Evolutionary conservation across 2,888 invertebrate genomes (phyloP), one percentile per base, ranked within the genome.

Genomic region (Piscicola geometra): DNA sequence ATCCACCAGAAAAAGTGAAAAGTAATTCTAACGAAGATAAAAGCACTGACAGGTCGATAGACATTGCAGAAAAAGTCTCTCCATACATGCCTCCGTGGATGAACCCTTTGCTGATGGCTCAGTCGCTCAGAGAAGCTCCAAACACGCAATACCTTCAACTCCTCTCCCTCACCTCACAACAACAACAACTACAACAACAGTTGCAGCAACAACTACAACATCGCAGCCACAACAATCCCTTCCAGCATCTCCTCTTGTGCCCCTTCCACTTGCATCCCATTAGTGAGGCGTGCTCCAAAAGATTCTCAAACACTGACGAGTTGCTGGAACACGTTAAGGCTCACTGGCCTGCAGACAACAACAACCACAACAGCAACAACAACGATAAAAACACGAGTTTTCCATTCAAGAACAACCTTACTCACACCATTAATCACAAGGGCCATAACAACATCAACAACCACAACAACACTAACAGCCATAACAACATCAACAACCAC

Each of bases 271-370:
- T 36, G 25, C 52, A 60, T 12, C 73, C 73, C 25, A n/a, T 73
- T n/a, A 60, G 33, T 64, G 33, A 60, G 1, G 28, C 35, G 15
- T 73, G 73, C 36, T 64, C 73, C n/a, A 73, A 73, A 36, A 9
- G 21, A 1, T 73, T 73, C 73, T 35, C 52, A 18, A 33, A 9
- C 21, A 25, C 35, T 25, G 73, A 73, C 5, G 64, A 73, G 25
- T 18, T 64, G 12, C 25, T 64, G 18, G 60, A 64, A 25, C 73
- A 73, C 36, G 64, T 73, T n/a, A 73, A 41, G 28, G 12, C 25
- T 28, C 73, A 73, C 36, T 73, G 73, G 73, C 5, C 35, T 32
- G 73, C n/a, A 64, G 64, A 52, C 73, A 73, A 64, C 25, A 25
- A 56, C 25, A 25, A 56, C 25, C 3, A 25, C 60, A 56, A 56